A percentile compares a stretch with the other conserved stretches of the same genome.
Evolutionary conservation across 2,888 invertebrate species (phyloP).

Genomic region (Euspilapteryx auroguttella): DNA sequence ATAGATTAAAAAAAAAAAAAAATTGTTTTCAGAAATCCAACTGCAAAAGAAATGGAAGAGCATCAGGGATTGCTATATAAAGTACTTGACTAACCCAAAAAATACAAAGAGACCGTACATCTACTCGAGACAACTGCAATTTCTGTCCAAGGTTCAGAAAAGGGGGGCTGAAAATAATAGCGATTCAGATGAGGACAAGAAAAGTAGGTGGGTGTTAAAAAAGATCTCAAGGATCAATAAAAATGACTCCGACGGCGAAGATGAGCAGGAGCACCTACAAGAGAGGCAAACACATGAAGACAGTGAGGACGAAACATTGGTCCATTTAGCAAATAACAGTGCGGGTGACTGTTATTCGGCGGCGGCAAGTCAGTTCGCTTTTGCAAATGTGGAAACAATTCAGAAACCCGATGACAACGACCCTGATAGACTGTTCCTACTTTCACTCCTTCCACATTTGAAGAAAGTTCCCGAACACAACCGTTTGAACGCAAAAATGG

Average conservation of each 20-base stretch:
- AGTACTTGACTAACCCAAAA: conserved; percentile 30
- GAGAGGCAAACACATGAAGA: too few relatives aligned
- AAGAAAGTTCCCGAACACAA: conserved; percentile 36
- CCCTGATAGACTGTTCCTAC: conserved; percentile 36
- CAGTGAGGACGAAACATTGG: too few relatives aligned
- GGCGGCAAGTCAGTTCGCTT: conserved; percentile 43
- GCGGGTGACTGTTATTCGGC: too few relatives aligned
- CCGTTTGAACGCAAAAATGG: conserved; percentile 39
- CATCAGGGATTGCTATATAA: conserved; percentile 40
- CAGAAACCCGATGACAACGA: conserved; percentile 25
- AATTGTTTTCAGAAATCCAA: conserved; percentile 43
- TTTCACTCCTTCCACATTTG: conserved; percentile 41
- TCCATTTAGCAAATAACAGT: too few relatives aligned
- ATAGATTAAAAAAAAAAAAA: too few relatives aligned
- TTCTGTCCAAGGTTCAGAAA: conserved; percentile 24
- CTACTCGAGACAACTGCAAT: conserved; percentile 32
- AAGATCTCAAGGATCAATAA: too few relatives aligned
- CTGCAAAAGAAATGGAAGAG: conserved; percentile 54
- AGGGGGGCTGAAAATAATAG: conserved; percentile 13
- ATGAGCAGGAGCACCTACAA: conserved; percentile 7
- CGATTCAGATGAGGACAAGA: conserved; percentile 22
- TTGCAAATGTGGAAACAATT: conserved; percentile 32
- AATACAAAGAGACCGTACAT: conserved; percentile 36
- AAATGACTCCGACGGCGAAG: conserved; percentile 15
- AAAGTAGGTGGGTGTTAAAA: too few relatives aligned